A percentile compares a stretch with the other conserved stretches of the same genome.
These are phyloP conservation scores for Trypoxylon attenuatum DNA, from an alignment of 2,888 invertebrate genomes.

Conservation along the genomic window DNA sequence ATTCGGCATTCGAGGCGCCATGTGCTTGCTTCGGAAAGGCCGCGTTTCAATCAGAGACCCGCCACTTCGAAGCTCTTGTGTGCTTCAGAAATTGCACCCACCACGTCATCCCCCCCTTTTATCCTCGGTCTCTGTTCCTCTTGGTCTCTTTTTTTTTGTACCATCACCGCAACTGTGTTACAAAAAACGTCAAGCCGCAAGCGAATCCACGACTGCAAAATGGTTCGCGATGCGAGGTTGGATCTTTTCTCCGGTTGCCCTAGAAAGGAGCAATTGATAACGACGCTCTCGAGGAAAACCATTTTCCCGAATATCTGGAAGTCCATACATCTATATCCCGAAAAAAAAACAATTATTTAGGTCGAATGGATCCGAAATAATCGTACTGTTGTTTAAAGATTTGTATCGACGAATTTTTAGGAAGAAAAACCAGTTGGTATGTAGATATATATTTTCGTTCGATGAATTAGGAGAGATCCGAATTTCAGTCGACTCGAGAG, in stretches of 20 bases:
- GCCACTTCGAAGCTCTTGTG: conserved; percentile 5
- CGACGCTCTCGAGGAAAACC: too few species aligned
- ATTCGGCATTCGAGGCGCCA: conserved; percentile 47
- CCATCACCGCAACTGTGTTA: not conserved
- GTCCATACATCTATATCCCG: too few species aligned
- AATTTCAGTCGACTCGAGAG: conserved; percentile 29
- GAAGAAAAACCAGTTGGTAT: too few species aligned
- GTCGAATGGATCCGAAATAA: too few species aligned
- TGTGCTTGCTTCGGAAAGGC: conserved; percentile 31
- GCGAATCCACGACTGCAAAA: not conserved
- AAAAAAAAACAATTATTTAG: too few species aligned
- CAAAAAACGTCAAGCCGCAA: not conserved
- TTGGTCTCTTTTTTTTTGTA: not conserved
- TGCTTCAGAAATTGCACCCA: conserved; percentile 15
- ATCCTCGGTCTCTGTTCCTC: not conserved
- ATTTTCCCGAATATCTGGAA: not conserved
- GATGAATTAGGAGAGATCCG: not conserved
- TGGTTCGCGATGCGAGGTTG: not conserved
- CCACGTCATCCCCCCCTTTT: not conserved
- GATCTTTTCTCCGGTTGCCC: too few species aligned
- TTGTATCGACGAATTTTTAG: too few species aligned
- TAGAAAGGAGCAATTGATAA: not conserved
- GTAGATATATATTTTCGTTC: not conserved
- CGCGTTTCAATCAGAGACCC: conserved; percentile 32
- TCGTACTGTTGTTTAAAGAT: too few species aligned